Conservation (phyloP, 64 coral and sea anemone genomes). For the Stichodactyla helianthus region DNA sequence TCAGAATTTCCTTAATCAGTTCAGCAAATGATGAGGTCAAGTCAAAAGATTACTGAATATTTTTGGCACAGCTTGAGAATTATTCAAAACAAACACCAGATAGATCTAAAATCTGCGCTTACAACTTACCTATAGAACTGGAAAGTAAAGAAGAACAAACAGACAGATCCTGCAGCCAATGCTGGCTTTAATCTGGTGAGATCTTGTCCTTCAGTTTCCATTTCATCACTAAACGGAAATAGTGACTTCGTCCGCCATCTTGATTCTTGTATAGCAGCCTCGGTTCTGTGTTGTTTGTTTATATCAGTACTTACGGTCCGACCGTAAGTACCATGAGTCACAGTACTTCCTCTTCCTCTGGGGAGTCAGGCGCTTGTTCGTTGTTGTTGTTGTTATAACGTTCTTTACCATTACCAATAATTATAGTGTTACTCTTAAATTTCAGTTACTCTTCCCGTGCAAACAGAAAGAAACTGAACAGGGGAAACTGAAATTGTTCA, state of each 20-base stretch:
- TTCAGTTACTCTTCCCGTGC: no score
- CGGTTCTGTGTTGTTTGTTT: conserved; percentile 10
- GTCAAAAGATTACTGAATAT: neutral
- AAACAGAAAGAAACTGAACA: no score
- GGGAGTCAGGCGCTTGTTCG: no score
- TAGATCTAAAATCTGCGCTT: neutral
- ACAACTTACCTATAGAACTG: conserved; percentile 54
- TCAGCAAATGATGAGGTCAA: neutral
- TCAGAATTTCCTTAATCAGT: no score
- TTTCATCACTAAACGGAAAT: neutral
- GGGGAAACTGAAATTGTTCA: no score
- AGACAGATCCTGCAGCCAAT: conserved; percentile 50
- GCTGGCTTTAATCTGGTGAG: conserved; percentile 27
- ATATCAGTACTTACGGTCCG: neutral
- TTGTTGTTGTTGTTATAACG: no score
- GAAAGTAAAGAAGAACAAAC: conserved; percentile 56
- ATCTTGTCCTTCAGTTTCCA: conserved; percentile 11
- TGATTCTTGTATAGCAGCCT: neutral
- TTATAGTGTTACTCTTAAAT: no score
- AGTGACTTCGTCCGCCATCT: neutral
- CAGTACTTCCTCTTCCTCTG: no score
- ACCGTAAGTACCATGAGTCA: neutral
- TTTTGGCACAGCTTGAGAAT: neutral
- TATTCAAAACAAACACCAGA: neutral
- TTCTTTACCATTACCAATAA: no score